Percentiles rank a stretch among this genome's conserved stretches.
These are phyloP conservation scores for Ferrisia virgata DNA, from an alignment of 2,888 invertebrate species.

Conservation along the genomic window DNA sequence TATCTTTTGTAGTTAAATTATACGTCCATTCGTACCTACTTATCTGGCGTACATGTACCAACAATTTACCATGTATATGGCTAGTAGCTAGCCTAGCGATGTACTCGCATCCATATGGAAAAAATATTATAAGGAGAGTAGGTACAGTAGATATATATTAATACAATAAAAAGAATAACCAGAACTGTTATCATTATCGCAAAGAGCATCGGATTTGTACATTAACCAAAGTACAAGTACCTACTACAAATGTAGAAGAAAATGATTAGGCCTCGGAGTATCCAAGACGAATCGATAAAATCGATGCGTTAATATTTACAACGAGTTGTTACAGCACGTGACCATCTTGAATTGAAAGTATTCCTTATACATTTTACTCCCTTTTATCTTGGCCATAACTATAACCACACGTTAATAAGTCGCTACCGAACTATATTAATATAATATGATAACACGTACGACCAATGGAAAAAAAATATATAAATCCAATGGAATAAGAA, in stretches of 20 bases:
- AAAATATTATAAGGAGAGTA: neutral
- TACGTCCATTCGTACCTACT: too few species aligned
- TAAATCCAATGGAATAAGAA: constrained; percentile 9
- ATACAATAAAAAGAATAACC: neutral
- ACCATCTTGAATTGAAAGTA: constrained; percentile 37
- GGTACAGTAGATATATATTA: too few species aligned
- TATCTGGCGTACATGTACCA: too few species aligned
- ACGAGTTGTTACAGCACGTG: constrained; percentile 44
- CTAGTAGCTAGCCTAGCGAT: too few species aligned
- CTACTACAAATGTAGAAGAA: neutral
- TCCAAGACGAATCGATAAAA: constrained; percentile 44
- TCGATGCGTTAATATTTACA: constrained; percentile 46
- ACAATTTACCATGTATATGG: too few species aligned
- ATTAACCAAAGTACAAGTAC: neutral
- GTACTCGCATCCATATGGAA: neutral
- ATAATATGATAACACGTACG: constrained; percentile 42
- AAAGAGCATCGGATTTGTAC: neutral
- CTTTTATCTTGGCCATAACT: neutral
- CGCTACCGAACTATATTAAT: constrained; percentile 35
- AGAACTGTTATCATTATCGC: neutral
- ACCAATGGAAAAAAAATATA: constrained; percentile 30
- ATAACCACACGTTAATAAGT: constrained; percentile 24
- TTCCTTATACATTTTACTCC: constrained; percentile 21
- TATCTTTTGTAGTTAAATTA: too few species aligned
- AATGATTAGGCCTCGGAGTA: constrained; percentile 38